Evolutionary conservation across 2,113 vertebrate genomes (phyloP).

Genomic region (Thunnus thynnus): DNA sequence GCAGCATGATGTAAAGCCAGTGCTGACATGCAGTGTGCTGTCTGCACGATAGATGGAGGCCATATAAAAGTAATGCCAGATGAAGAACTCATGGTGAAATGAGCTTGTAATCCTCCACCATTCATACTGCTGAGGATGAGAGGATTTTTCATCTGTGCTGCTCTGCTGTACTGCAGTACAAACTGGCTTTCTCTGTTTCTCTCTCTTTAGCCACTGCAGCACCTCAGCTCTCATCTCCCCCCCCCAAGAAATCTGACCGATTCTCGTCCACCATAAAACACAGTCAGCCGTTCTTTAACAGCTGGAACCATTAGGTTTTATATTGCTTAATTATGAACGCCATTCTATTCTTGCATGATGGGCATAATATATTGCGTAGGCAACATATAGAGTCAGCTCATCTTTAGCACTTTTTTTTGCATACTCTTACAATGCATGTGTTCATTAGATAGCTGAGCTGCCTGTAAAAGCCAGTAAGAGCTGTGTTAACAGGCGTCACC

Average conservation of each 20-base stretch:
- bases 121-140: conserved; percentile 55
- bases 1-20: conserved; percentile 27
- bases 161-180: conserved; percentile 54
- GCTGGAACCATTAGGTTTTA: conserved; percentile 71
- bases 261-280: conserved; percentile 56
- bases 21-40: conserved; percentile 18
- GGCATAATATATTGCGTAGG: conserved; percentile 52
- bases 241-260: conserved; percentile 24
- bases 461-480: conserved; percentile 34
- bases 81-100: conserved; percentile 49
- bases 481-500: conserved; percentile 14
- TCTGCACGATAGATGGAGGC: conserved; percentile 39
- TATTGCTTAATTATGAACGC: conserved; percentile 66
- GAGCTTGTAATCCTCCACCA: conserved; percentile 69
- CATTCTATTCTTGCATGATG: conserved; percentile 51
- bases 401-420: conserved; percentile 25
- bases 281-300: conserved; percentile 62
- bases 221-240: conserved; percentile 29
- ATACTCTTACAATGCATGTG: conserved; percentile 11
- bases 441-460: conserved; percentile 59
- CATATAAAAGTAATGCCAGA: conserved; percentile 56
- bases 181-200: conserved; percentile 7
- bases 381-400: conserved; percentile 47
- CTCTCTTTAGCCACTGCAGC: conserved; percentile 40
- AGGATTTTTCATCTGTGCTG: conserved; percentile 52